These are phyloP conservation scores for Idaea straminata DNA, from an alignment of 2,888 invertebrate species.

Conservation along the genomic window DNA sequence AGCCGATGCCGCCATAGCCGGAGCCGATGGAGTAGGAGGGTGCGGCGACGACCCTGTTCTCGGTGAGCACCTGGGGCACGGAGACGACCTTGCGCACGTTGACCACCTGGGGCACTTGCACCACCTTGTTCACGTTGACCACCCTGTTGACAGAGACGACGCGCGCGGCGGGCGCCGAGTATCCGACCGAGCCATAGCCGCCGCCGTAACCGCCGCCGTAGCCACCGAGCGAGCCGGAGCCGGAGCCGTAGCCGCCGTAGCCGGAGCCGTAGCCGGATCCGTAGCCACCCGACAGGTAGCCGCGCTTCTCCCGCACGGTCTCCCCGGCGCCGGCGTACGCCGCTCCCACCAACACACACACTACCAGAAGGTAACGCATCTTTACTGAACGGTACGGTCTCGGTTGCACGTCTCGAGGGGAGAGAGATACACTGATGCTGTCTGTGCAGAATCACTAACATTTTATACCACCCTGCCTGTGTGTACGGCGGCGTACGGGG, in stretches of 20 bases:
- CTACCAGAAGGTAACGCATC: slow-evolving; percentile 19
- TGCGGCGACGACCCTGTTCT: slow-evolving; percentile 27
- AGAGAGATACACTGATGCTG: too few species aligned
- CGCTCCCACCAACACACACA: slow-evolving; percentile 29
- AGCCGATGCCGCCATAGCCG: not conserved
- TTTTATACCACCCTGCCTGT: too few species aligned
- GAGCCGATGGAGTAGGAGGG: slow-evolving; percentile 14
- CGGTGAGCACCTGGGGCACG: slow-evolving; percentile 31
- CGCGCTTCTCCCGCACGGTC: slow-evolving; percentile 33
- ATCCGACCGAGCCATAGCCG: slow-evolving; percentile 22
- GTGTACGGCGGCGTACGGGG: too few species aligned
- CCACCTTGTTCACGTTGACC: slow-evolving; percentile 29
- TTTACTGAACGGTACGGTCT: not conserved
- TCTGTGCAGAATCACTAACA: too few species aligned
- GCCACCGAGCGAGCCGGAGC: slow-evolving; percentile 27
- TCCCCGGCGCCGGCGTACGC: slow-evolving; percentile 30
- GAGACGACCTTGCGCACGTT: slow-evolving; percentile 33
- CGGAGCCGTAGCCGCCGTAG: slow-evolving; percentile 21
- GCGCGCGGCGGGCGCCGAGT: slow-evolving; percentile 35
- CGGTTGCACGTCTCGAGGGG: too few species aligned
- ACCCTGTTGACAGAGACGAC: slow-evolving; percentile 31
- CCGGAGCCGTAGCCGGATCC: slow-evolving; percentile 19
- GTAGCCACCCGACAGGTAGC: slow-evolving; percentile 25
- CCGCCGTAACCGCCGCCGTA: slow-evolving; percentile 13
- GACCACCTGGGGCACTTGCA: slow-evolving; percentile 30